Evolutionary conservation across 2,888 invertebrate species (phyloP), one percentile per base, ranked within the genome.

Genomic region (Chaetogeoica ovagalla): DNA sequence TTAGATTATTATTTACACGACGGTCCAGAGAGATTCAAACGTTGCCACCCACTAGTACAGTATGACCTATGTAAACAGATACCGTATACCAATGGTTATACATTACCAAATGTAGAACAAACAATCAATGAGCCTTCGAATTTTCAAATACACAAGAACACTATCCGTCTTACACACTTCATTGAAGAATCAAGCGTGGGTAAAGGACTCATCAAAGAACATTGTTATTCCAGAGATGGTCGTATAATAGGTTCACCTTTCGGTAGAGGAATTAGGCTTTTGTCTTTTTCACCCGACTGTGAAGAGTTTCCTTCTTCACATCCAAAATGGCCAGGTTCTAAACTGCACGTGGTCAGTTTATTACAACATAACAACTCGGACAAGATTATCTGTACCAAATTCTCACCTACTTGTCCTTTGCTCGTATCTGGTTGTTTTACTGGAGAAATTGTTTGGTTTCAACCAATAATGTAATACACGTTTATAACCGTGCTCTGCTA

Each of bases 181-280:
- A 89, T 91, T 13, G 91, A 94, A 84, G 97, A 97, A 86, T 92
- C 94, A 0, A 96, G 94, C 85, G 93, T 93, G 19, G 96, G 95
- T 1, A 92, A 92, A 83, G 96, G 85, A 13, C 84, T 94, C 84
- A 97, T 97, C 81, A 97, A 97, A 86, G 97, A 97, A 85, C 88
- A 95, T 68, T 94, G 94, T 84, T 97, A 95, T 86, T 96, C 96
- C 1, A 89, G 93, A 2, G 96, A 97, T 86, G 97, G 97, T 0
- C 89, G 96, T 72, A 87, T 97, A 15, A 92, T 97, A 48, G 95
- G 95, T 85, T 97, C 96, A 0, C 97, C 97, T 0, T 96, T 92
- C 86, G 94, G 92, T 0, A 91, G 90, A 84, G 96, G 97, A 48
- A 90, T 96, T 82, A 89, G 97, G n/a, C 88, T 97, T 6, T 87